phyloP scores from a whole-genome alignment of 2,113 vertebrate species.

The Channa maculata region DNA sequence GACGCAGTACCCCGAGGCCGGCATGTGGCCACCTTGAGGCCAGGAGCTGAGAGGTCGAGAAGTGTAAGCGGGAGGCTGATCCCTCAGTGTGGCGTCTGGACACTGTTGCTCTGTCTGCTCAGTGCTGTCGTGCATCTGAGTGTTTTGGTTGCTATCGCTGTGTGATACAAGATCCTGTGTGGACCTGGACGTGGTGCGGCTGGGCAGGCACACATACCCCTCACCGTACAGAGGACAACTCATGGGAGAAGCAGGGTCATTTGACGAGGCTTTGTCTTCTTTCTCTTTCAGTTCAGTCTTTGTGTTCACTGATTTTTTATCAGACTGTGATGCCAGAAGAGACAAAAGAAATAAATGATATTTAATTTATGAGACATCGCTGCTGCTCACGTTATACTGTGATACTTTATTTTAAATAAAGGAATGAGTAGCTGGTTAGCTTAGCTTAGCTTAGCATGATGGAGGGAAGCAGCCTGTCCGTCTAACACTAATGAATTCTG shows the following conservation, averaged over 20 bases:
- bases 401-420: no score
- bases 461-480: no score
- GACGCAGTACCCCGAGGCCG: slow-evolving; percentile 64
- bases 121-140: neutral
- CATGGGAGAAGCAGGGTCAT: neutral
- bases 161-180: slow-evolving; percentile 48
- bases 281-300: neutral
- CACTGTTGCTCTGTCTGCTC: slow-evolving; percentile 10
- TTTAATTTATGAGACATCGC: neutral
- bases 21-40: slow-evolving; percentile 34
- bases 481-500: no score
- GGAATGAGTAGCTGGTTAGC: no score
- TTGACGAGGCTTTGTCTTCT: neutral
- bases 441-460: no score
- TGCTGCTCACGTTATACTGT: no score
- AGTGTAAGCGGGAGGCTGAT: neutral
- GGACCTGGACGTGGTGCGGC: slow-evolving; percentile 27
- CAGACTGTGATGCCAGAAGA: neutral
- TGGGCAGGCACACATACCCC: slow-evolving; percentile 67
- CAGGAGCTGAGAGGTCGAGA: slow-evolving; percentile 24
- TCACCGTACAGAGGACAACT: neutral
- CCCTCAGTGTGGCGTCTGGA: neutral
- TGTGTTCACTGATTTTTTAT: neutral
- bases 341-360: neutral
- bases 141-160: neutral